Conservation (phyloP, 2,113 vertebrate species). For the Rhea pennata region DNA sequence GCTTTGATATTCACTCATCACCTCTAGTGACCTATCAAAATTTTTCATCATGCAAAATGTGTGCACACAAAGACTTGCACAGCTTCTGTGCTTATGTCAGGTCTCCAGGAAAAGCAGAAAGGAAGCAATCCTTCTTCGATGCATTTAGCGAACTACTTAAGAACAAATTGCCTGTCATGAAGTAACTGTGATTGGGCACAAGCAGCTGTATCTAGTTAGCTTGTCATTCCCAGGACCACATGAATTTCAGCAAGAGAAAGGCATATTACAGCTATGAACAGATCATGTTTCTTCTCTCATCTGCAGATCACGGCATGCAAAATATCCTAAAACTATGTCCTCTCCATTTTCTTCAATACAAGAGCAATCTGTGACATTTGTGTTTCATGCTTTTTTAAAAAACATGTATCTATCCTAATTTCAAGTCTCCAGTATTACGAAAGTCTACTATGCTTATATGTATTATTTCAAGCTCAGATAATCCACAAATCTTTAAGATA, state of each 20-base stretch:
- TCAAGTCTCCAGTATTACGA: not conserved
- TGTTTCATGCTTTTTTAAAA: accelerated
- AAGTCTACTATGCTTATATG: not conserved
- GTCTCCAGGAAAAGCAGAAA: not conserved
- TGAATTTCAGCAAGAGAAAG: not conserved
- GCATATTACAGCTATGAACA: not conserved
- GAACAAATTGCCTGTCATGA: not conserved
- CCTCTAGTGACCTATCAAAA: not conserved
- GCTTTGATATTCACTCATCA: not conserved
- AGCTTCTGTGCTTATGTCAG: not conserved
- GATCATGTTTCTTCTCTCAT: not conserved
- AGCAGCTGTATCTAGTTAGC: not conserved
- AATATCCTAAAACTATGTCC: not conserved
- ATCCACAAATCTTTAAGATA: not conserved
- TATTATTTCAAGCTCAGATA: not conserved
- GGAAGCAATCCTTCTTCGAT: not conserved
- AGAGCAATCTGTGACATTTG: not conserved
- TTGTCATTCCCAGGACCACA: not conserved
- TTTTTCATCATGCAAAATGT: not conserved
- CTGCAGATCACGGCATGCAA: not conserved
- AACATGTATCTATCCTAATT: not conserved
- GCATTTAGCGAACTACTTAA: not conserved
- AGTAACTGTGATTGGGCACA: not conserved
- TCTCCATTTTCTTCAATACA: not conserved
- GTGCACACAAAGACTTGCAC: not conserved